phyloP scores from a whole-genome alignment of 2,113 vertebrate species.

The Atractosteus spatula region DNA sequence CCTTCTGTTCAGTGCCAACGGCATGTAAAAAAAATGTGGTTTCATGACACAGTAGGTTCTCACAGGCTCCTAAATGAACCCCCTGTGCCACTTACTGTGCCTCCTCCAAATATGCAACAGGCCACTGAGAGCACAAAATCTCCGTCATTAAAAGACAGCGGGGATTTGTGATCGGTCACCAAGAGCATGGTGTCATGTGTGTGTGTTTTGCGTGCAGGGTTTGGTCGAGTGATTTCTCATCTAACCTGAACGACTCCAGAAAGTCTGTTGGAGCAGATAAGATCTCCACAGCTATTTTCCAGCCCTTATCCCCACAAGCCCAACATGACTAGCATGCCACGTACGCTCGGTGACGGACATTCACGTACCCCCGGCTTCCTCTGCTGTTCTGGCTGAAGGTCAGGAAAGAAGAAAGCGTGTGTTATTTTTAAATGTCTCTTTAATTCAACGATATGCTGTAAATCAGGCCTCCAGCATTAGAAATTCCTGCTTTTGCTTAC shows the following conservation, averaged over 20 bases:
- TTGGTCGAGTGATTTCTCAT: slow-evolving; percentile 7
- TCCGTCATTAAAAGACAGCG: neutral
- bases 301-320: slow-evolving; percentile 9
- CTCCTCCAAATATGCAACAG: neutral
- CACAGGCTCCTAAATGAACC: too few species aligned
- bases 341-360: neutral
- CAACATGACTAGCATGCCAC: slow-evolving; percentile 17
- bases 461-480: neutral
- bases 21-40: too few species aligned
- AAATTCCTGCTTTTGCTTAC: slow-evolving; percentile 15
- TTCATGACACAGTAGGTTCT: too few species aligned
- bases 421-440: slow-evolving; percentile 20
- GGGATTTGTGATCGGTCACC: neutral
- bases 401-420: slow-evolving; percentile 6
- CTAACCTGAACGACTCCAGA: slow-evolving; percentile 21
- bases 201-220: slow-evolving; percentile 14
- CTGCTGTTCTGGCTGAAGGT: slow-evolving; percentile 18
- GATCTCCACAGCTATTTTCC: slow-evolving; percentile 12
- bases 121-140: too few species aligned
- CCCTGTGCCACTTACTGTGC: neutral
- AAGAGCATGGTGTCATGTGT: neutral
- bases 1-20: slow-evolving; percentile 9
- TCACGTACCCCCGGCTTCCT: slow-evolving; percentile 9
- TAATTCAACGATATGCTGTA: slow-evolving; percentile 14
- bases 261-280: slow-evolving; percentile 16